Base-by-base conservation (phyloP, 64 coral and sea anemone species). In the Anthopleura sola region DNA sequence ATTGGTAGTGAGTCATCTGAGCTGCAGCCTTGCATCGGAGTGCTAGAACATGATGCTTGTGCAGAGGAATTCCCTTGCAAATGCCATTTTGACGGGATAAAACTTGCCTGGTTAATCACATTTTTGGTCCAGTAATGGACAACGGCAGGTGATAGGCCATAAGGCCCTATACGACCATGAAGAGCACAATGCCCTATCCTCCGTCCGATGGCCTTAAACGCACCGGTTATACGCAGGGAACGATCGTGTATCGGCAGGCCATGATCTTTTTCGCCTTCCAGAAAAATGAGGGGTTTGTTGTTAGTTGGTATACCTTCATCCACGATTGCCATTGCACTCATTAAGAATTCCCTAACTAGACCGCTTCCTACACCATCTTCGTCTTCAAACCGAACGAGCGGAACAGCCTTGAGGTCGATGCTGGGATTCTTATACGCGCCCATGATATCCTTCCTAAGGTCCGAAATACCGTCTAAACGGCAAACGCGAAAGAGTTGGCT, bases 321-420 rank as follows among this genome's bases (percentile, higher is more conserved):
- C 14, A 79, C 75, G 3, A 82, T 81, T 55, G 64, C 80, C 75
- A 84, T 90, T 13, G 80, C 80, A 36, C 14, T 49, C 18, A 36
- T 38, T 12, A 89, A 38, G 28, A 89, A 89, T 75, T 89, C 87
- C 20, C 80, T 18, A 3, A 90, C 62, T 54, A 1, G 88, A 17
- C 88, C 80, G 68, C 88, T 90, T 83, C 88, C 80, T 14, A 82
- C 64, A 39, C 66, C 88, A 28, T 90, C 79, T 68, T 90, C 81
- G 7, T 49, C 62, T 24, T 90, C 80, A 36, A 88, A 88, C 34
- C 33, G 80, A 11, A 80, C 79, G 15, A 60, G 56, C 24, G 78
- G 78, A 11, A 19, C 34, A 33, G 80, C 87, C 10, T 68, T 89
- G 3, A 90, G 29, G 36, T 84, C 71, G 1, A 39, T 23, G 3